Percentiles rank a stretch among this genome's conserved stretches.
phyloP scores from a whole-genome alignment of 2,113 vertebrate genomes.

The Takifugu bimaculatus region DNA sequence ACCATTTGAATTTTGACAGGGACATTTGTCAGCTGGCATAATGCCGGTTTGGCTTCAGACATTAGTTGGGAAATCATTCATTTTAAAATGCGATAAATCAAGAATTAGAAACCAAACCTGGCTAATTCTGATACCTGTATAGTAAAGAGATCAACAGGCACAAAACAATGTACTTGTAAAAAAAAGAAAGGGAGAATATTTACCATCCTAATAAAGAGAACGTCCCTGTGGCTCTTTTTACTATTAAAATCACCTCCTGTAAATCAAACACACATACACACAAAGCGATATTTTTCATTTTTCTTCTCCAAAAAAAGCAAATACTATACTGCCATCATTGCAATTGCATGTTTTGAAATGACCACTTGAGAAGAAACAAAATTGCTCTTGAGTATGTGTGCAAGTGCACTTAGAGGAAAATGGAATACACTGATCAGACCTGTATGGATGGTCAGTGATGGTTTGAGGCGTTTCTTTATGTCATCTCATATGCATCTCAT shows the following conservation, averaged over 20 bases:
- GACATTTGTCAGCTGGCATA: too few relatives aligned
- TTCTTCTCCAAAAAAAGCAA: background rate
- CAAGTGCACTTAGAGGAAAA: slow-evolving; percentile 3
- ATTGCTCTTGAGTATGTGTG: slow-evolving; percentile 4
- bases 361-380: slow-evolving; percentile 1
- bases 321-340: slow-evolving; percentile 2
- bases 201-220: slow-evolving; percentile 79
- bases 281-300: background rate
- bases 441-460: background rate
- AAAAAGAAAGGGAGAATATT: slow-evolving; percentile 38
- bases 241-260: slow-evolving; percentile 73
- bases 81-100: too few relatives aligned
- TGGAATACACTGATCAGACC: background rate
- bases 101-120: background rate
- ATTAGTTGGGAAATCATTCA: too few relatives aligned
- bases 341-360: slow-evolving; percentile 21
- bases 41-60: too few relatives aligned
- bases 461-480: background rate
- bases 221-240: slow-evolving; percentile 77
- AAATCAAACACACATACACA: slow-evolving; percentile 29
- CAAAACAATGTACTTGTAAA: slow-evolving; percentile 4
- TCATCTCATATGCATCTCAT: slow-evolving; percentile 7
- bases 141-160: slow-evolving; percentile 6
- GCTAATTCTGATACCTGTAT: background rate
- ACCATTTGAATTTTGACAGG: too few relatives aligned